Conservation (phyloP, 2,113 vertebrate genomes). For the Pangasianodon gigas region DNA sequence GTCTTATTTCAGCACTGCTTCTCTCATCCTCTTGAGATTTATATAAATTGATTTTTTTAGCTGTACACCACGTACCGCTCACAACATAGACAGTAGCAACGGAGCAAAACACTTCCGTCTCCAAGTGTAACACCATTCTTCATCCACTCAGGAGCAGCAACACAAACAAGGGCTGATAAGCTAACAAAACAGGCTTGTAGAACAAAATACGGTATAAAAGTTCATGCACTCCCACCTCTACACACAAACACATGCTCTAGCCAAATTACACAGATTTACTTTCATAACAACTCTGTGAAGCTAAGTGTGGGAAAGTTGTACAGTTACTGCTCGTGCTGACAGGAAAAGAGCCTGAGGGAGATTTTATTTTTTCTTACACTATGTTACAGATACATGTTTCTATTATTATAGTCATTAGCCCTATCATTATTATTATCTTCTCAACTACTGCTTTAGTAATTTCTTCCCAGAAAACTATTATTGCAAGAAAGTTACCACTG, state of each 20-base stretch:
- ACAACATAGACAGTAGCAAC: conserved; percentile 1
- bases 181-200: conserved; percentile 8
- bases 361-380: background rate
- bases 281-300: background rate
- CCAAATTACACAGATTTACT: conserved; percentile 28
- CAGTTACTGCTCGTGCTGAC: conserved; percentile 10
- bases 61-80: background rate
- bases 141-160: background rate
- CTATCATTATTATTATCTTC: background rate
- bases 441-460: background rate
- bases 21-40: background rate
- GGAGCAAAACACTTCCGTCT: conserved; percentile 16
- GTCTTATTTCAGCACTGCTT: background rate
- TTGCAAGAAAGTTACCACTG: background rate
- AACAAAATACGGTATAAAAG: conserved; percentile 16
- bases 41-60: conserved; percentile 23
- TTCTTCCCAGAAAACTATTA: background rate
- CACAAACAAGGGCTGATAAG: conserved; percentile 33
- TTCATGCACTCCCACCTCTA: background rate
- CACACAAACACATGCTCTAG: background rate
- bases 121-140: conserved; percentile 35
- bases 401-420: background rate
- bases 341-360: background rate
- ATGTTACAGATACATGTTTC: background rate
- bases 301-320: conserved; percentile 38